Percentiles rank a stretch among this genome's conserved stretches.
Conservation (phyloP, 2,888 invertebrate genomes). For the Plemyria rubiginata region DNA sequence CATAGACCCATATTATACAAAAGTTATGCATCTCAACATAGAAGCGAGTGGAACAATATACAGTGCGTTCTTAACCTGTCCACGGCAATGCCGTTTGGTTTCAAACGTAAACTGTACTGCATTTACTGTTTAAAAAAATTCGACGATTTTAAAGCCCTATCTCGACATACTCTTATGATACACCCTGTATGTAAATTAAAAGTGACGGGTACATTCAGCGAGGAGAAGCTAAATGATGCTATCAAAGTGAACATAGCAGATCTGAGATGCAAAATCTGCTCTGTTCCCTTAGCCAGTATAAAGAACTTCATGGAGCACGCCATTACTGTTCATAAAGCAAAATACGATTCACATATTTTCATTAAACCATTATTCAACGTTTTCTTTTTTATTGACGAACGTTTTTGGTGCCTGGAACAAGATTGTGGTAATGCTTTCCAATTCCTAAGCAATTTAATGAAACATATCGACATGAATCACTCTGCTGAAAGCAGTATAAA, state of each 20-base stretch:
- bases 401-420: neutral
- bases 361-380: neutral
- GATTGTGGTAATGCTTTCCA: neutral
- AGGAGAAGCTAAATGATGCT: neutral
- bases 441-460: neutral
- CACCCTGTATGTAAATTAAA: neutral
- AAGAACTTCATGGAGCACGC: neutral
- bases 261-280: neutral
- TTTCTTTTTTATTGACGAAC: neutral
- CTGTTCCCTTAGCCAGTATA: neutral
- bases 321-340: neutral
- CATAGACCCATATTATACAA: neutral
- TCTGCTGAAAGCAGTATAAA: too few species aligned
- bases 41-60: neutral
- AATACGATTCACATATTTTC: neutral
- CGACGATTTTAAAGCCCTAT: neutral
- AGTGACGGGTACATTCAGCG: neutral
- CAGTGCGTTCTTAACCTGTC: slow-evolving; percentile 1
- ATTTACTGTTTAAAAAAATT: neutral
- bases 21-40: neutral
- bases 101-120: neutral
- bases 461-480: neutral
- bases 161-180: neutral
- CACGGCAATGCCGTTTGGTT: neutral
- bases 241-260: neutral